phyloP scores from a whole-genome alignment of 2,113 vertebrate species.

The Podarcis raffonei region DNA sequence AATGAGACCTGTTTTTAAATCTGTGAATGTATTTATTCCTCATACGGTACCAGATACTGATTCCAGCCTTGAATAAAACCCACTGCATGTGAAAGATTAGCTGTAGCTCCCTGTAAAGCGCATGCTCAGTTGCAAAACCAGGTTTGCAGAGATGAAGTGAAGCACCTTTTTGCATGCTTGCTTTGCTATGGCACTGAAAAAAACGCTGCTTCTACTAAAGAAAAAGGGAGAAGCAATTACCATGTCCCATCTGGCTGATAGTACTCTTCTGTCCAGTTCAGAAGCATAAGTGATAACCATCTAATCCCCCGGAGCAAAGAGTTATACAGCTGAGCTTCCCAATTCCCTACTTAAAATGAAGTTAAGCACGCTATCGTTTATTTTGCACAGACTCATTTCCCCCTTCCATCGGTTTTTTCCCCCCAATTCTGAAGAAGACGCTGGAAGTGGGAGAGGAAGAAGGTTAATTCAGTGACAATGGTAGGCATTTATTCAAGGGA shows the following conservation, averaged over 20 bases:
- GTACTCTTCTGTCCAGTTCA: constrained; percentile 10
- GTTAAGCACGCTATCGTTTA: neutral
- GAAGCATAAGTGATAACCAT: neutral
- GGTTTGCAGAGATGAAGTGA: neutral
- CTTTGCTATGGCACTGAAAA: neutral
- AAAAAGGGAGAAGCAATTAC: constrained; percentile 30
- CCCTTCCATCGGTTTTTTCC: too few relatives aligned
- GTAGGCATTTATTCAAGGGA: neutral
- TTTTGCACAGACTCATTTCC: neutral
- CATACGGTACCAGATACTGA: neutral
- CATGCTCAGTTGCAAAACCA: neutral
- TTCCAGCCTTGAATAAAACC: neutral
- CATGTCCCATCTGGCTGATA: neutral
- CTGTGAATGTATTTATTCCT: too few relatives aligned
- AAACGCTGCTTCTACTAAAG: neutral
- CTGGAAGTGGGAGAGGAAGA: neutral
- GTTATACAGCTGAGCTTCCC: neutral
- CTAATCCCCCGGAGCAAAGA: constrained; percentile 20
- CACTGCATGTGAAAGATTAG: neutral
- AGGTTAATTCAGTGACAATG: neutral
- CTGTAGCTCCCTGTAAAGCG: neutral
- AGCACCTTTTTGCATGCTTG: neutral
- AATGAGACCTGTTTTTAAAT: too few relatives aligned
- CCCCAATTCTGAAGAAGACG: neutral
- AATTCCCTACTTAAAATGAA: constrained; percentile 32